phyloP scores from a whole-genome alignment of 2,797 vertebrate genomes.

The Myotis vivesi region DNA sequence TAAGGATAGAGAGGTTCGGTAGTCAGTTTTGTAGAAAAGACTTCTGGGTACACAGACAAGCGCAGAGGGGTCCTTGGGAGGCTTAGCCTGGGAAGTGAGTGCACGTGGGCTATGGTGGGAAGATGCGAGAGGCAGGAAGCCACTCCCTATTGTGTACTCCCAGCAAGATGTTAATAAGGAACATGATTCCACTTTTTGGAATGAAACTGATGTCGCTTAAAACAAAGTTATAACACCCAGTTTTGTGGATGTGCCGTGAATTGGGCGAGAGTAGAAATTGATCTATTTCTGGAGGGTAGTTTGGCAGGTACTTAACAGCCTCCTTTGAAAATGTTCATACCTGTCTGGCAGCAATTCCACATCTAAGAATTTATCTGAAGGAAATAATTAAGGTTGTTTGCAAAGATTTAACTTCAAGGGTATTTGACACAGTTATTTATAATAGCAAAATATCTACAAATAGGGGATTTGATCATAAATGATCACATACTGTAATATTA shows the following conservation, averaged over 20 bases:
- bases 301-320: not conserved
- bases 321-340: constrained; percentile 21
- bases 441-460: not conserved
- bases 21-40: not conserved
- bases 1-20: not conserved
- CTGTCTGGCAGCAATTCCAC: constrained; percentile 17
- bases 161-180: not conserved
- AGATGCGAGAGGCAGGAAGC: rapidly evolving
- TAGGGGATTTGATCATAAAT: not conserved
- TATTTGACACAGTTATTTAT: constrained; percentile 2
- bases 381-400: constrained; percentile 31
- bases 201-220: not conserved
- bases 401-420: not conserved
- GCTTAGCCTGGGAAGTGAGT: not conserved
- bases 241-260: not conserved
- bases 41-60: not conserved
- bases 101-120: rapidly evolving
- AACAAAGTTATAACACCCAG: not conserved
- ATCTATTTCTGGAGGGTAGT: not conserved
- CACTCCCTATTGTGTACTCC: rapidly evolving
- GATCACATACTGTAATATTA: not conserved
- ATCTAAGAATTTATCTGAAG: not conserved
- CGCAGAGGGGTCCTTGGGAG: rapidly evolving
- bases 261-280: rapidly evolving
- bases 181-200: not conserved